phyloP scores from a whole-genome alignment of 1,140 invertebrate genomes.

The Eubasilissa regina region DNA sequence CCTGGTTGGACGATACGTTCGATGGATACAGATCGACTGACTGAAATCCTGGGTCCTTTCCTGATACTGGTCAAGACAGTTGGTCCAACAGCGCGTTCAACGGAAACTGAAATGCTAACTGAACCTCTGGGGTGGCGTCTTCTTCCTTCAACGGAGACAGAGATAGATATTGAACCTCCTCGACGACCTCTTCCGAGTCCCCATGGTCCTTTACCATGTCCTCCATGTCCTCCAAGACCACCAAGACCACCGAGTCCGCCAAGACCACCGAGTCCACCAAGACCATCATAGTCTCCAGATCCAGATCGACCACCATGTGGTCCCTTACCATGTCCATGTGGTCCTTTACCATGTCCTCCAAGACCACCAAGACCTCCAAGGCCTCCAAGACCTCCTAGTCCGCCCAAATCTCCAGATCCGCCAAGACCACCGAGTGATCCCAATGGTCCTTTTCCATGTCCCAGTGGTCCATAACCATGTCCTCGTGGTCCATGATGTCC shows the following conservation, averaged over 20 bases:
- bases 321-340: no score
- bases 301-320: no score
- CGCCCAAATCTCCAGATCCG: conserved; percentile 24
- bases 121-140: not conserved
- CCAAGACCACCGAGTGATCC: not conserved
- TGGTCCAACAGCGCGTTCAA: not conserved
- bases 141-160: not conserved
- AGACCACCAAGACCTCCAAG: not conserved
- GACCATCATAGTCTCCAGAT: not conserved
- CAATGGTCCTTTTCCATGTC: conserved; percentile 15
- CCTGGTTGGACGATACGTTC: no score
- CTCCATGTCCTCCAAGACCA: no score
- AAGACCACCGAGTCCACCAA: not conserved
- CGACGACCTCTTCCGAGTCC: conserved; percentile 2
- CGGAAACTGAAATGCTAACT: not conserved
- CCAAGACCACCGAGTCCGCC: not conserved
- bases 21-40: no score
- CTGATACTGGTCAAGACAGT: no score
- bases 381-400: conserved; percentile 3
- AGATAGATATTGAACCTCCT: conserved; percentile 11
- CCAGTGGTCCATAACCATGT: conserved; percentile 9
- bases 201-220: not conserved
- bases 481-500: no score
- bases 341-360: not conserved
- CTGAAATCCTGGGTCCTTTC: no score